Conservation (phyloP, 2,888 invertebrate species). For the Glyphotaelius pellucidus region DNA sequence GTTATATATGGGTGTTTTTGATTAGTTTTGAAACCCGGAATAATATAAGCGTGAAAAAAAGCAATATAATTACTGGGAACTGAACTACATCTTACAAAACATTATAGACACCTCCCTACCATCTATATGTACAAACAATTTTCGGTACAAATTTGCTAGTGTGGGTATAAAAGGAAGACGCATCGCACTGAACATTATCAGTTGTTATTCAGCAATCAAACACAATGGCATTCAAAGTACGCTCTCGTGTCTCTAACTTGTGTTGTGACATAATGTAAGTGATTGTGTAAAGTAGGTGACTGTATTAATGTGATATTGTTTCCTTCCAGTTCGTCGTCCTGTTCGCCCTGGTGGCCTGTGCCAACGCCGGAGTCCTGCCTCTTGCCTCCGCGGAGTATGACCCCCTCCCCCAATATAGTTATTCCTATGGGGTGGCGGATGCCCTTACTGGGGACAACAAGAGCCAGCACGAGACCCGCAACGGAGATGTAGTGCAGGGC, state of each 20-base stretch:
- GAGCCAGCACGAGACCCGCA: conserved; percentile 76
- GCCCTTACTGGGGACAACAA: conserved; percentile 78
- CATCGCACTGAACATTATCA: conserved; percentile 50
- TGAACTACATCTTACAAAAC: too few species aligned
- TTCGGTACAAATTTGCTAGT: too few species aligned
- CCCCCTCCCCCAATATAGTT: conserved; percentile 12
- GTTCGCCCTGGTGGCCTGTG: conserved; percentile 71
- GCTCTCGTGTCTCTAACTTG: background rate
- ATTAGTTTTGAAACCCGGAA: too few species aligned
- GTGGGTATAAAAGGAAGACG: conserved; percentile 56
- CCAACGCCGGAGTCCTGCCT: conserved; percentile 71
- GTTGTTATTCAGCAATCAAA: conserved; percentile 56
- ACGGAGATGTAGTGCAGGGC: conserved; percentile 75
- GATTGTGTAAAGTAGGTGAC: background rate
- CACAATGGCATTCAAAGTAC: conserved; percentile 64
- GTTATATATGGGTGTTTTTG: too few species aligned
- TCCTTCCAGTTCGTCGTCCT: conserved; percentile 72
- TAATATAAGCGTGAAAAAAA: too few species aligned
- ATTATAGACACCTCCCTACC: too few species aligned
- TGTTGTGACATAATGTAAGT: background rate
- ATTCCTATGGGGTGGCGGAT: conserved; percentile 77
- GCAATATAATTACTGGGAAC: too few species aligned
- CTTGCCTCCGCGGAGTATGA: conserved; percentile 69
- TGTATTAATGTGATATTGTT: background rate
- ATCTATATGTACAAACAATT: too few species aligned